Conservation (phyloP, 2,113 vertebrate species). For the Tautogolabrus adspersus region DNA sequence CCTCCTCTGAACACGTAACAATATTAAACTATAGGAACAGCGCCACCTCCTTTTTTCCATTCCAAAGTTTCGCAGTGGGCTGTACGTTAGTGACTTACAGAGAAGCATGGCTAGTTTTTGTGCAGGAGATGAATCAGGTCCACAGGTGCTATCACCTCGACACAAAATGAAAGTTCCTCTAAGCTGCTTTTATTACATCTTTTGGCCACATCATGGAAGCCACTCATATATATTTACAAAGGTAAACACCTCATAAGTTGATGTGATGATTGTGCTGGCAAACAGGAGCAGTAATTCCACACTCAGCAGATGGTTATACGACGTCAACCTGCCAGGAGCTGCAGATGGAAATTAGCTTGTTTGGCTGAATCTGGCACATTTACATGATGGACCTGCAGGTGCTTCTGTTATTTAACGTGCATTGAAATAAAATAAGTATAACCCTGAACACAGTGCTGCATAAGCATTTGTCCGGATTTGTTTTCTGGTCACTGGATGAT, state of each 20-base stretch:
- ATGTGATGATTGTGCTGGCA: not conserved
- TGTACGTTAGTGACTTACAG: too few relatives aligned
- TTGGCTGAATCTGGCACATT: not conserved
- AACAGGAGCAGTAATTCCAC: not conserved
- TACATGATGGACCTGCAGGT: not conserved
- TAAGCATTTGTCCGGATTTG: too few relatives aligned
- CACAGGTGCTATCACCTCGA: not conserved
- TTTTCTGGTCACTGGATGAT: not conserved
- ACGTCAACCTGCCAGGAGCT: not conserved
- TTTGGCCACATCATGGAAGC: not conserved
- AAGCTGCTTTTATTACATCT: not conserved
- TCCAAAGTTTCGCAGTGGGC: too few relatives aligned
- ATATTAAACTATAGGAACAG: too few relatives aligned
- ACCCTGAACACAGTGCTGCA: too few relatives aligned
- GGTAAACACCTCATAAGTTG: not conserved
- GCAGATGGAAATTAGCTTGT: constrained; percentile 2
- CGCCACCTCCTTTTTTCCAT: too few relatives aligned
- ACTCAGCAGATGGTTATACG: constrained; percentile 4
- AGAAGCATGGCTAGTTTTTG: too few relatives aligned
- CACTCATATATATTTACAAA: not conserved
- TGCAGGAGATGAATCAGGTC: not conserved
- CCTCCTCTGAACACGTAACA: too few relatives aligned
- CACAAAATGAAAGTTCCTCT: not conserved
- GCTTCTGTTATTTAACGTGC: not conserved
- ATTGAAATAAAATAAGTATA: not conserved